Base-by-base conservation (phyloP, 2,113 vertebrate species). In the Oncorhynchus kisutch region DNA sequence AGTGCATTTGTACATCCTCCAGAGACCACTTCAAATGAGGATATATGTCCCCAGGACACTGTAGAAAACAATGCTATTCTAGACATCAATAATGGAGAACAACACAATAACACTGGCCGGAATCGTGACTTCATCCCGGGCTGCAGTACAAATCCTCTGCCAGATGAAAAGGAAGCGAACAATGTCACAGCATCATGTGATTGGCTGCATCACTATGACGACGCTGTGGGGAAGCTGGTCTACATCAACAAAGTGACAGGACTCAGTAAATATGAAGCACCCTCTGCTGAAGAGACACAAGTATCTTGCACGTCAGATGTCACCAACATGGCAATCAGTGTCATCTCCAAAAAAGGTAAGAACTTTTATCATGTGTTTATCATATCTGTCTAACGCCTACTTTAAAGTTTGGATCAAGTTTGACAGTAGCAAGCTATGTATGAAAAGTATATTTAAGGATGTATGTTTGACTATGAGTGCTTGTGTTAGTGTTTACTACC, bases 231-330 rank as follows among this genome's bases (percentile, higher is more conserved):
- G 74, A 97, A 80, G 88, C 94, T 79, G 0, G 92, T 96, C 68
- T 98, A 96, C 34, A 83, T 99, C 84, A 99, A 99, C 89, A 95
- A 74, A 86, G 76, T 88, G 62, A 98, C 97, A 0, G 97, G 97
- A 29, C 93, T 99, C 39, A 99, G 98, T 90, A 94, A 90, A 66
- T 99, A 97, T 0, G 24, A 79, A 16, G 85, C 90, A 60, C 95
- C 95, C 4, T 57, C 88, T 2, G 27, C 80, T 62, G 83, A 89
- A 67, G 94, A 94, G n/a, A 78, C 87, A 59, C 88, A 78, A 2
- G 89, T 91, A n/a, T 69, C 74, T 62, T 99, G 98, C 70, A 73
- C 91, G 2, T 94, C 94, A 76, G 96, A 98, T 77, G 80, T 98
- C 82, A 97, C 94, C 75, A 98, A 96, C 16, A 90, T 96, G 93